phyloP scores from a whole-genome alignment of 1,140 invertebrate genomes.

The Micrasema longulum region DNA sequence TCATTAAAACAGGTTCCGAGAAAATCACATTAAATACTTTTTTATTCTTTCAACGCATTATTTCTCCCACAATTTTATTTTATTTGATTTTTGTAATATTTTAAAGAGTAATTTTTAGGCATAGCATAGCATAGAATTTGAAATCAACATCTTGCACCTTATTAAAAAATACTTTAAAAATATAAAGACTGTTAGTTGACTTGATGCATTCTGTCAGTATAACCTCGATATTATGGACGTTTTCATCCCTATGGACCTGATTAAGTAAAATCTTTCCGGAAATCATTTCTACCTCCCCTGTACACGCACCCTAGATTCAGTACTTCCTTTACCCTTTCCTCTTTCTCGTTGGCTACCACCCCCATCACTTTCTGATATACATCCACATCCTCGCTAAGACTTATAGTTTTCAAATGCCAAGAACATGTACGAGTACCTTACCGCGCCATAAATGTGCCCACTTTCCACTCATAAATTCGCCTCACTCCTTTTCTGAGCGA shows the following conservation, averaged over 20 bases:
- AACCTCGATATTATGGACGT: too few species aligned
- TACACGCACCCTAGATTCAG: background rate
- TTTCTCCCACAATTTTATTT: too few species aligned
- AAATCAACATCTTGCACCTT: too few species aligned
- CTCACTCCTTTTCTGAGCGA: slow-evolving; percentile 15
- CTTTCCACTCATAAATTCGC: slow-evolving; percentile 38
- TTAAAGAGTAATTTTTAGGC: too few species aligned
- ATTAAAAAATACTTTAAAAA: too few species aligned
- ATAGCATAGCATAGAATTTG: too few species aligned
- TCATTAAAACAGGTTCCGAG: too few species aligned
- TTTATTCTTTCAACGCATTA: too few species aligned
- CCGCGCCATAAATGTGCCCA: slow-evolving; percentile 27
- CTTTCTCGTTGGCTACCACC: background rate
- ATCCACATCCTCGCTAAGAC: slow-evolving; percentile 30
- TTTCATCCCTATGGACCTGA: slow-evolving; percentile 35
- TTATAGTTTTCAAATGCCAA: slow-evolving; percentile 39
- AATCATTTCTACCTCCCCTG: slow-evolving; percentile 35
- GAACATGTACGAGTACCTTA: slow-evolving; percentile 24
- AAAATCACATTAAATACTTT: too few species aligned
- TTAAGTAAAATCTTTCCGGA: slow-evolving; percentile 26
- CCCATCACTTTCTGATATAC: slow-evolving; percentile 31
- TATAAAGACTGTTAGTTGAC: too few species aligned
- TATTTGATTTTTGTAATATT: too few species aligned
- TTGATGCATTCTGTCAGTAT: too few species aligned
- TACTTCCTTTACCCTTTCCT: background rate